Evolutionary conservation across 2,888 invertebrate genomes (phyloP).

Genomic region (Neria commutata): DNA sequence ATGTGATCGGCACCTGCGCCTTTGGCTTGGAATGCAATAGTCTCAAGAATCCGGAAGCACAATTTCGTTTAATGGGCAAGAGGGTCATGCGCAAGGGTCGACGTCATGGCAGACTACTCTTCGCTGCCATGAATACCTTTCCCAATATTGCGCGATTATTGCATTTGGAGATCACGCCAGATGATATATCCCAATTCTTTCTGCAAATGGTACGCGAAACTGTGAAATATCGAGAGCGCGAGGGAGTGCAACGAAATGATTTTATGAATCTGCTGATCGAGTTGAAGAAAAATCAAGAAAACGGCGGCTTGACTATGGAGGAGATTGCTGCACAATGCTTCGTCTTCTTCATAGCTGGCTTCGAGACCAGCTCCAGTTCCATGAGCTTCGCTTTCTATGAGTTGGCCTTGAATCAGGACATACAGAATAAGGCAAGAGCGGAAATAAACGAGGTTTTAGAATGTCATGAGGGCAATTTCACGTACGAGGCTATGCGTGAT

Average conservation of each 20-base stretch:
- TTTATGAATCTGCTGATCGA: conserved; percentile 65
- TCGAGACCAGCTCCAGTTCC: conserved; percentile 64
- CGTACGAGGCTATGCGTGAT: conserved; percentile 45
- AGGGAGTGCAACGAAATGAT: conserved; percentile 60
- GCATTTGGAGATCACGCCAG: conserved; percentile 37
- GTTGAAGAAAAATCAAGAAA: conserved; percentile 48
- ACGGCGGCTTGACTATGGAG: conserved; percentile 58
- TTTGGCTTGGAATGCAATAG: conserved; percentile 64
- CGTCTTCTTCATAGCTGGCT: conserved; percentile 66
- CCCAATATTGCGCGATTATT: conserved; percentile 39
- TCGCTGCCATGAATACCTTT: conserved; percentile 39
- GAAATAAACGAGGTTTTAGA: conserved; percentile 43
- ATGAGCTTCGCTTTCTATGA: conserved; percentile 60
- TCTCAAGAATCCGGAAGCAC: conserved; percentile 56
- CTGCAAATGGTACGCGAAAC: conserved; percentile 56
- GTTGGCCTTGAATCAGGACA: conserved; percentile 45
- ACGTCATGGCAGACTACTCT: conserved; percentile 37
- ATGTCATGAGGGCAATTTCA: conserved; percentile 39
- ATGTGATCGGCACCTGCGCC: conserved; percentile 63
- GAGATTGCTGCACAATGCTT: conserved; percentile 66
- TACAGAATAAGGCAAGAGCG: conserved; percentile 41
- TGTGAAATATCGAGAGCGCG: conserved; percentile 55
- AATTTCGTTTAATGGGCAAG: conserved; percentile 53
- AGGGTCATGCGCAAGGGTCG: conserved; percentile 38
- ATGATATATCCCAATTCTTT: conserved; percentile 48